Percentiles rank a stretch among this genome's conserved stretches.
phyloP scores from a whole-genome alignment of 2,888 invertebrate species.

The Amphipyra tragopoginis region DNA sequence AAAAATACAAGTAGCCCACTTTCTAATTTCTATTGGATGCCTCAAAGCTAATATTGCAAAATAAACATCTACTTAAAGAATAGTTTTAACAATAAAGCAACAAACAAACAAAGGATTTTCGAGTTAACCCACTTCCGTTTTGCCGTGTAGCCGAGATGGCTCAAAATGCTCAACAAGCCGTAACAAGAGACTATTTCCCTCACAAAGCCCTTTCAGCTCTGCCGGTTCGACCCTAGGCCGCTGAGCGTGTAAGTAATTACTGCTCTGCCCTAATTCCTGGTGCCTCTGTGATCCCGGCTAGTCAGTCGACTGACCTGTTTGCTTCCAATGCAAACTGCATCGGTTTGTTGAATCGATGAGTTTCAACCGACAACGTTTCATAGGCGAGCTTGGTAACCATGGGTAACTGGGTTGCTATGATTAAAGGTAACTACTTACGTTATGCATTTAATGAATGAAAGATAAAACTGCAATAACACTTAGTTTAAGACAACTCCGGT shows the following conservation, averaged over 20 bases:
- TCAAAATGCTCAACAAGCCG: conserved; percentile 76
- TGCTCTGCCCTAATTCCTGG: conserved; percentile 80
- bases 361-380: conserved; percentile 43
- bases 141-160: conserved; percentile 48
- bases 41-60: conserved; percentile 16
- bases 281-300: conserved; percentile 66
- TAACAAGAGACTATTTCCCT: conserved; percentile 72
- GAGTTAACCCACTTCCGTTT: conserved; percentile 57
- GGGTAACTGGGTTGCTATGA: conserved; percentile 10
- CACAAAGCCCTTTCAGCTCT: conserved; percentile 80
- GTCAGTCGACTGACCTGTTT: conserved; percentile 70
- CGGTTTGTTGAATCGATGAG: conserved; percentile 57
- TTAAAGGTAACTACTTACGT: background rate
- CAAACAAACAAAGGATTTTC: conserved; percentile 53
- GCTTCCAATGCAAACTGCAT: conserved; percentile 60
- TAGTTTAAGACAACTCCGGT: conserved; percentile 20
- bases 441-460: conserved; percentile 13
- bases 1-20: conserved; percentile 26
- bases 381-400: conserved; percentile 11
- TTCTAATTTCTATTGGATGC: conserved; percentile 32
- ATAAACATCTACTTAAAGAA: conserved; percentile 20
- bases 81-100: conserved; percentile 24
- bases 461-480: conserved; percentile 13
- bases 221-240: conserved; percentile 68
- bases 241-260: conserved; percentile 80